Percentiles rank a stretch among this genome's conserved stretches.
These are phyloP conservation scores for Catonia carolina DNA, from an alignment of 2,888 invertebrate species.

Conservation along the genomic window DNA sequence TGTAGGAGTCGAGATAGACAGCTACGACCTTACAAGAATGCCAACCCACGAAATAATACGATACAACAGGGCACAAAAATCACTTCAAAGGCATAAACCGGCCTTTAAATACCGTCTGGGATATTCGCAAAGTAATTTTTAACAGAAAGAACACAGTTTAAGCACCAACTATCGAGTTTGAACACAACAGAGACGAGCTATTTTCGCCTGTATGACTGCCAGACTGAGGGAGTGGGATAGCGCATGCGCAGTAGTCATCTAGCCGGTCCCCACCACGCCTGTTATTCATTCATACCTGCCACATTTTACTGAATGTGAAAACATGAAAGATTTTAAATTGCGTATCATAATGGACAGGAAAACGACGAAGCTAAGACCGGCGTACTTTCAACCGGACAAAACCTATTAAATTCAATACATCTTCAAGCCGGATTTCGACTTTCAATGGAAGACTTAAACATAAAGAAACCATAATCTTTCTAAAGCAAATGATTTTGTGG, in stretches of 20 bases:
- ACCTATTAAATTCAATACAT: background rate
- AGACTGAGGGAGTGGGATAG: slow-evolving; percentile 25
- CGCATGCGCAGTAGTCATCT: slow-evolving; percentile 28
- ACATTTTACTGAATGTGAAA: slow-evolving; percentile 10
- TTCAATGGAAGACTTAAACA: too few relatives aligned
- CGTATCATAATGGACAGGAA: background rate
- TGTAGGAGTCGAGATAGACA: slow-evolving; percentile 25
- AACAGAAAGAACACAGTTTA: too few relatives aligned
- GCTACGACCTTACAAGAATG: slow-evolving; percentile 10
- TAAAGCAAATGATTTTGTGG: too few relatives aligned
- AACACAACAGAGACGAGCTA: slow-evolving; percentile 1
- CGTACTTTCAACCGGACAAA: background rate
- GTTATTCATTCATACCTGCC: slow-evolving; percentile 6
- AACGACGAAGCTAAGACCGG: background rate
- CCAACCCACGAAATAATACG: too few relatives aligned
- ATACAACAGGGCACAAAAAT: too few relatives aligned
- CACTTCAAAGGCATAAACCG: too few relatives aligned
- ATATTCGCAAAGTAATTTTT: too few relatives aligned
- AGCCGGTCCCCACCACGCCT: slow-evolving; percentile 31
- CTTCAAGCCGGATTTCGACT: background rate
- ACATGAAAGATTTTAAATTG: slow-evolving; percentile 13
- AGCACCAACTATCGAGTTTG: too few relatives aligned
- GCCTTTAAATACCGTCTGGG: too few relatives aligned
- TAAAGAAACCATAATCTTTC: too few relatives aligned
- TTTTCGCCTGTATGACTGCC: slow-evolving; percentile 9